These are phyloP conservation scores for Blomia tropicalis DNA, from an alignment of 2,888 invertebrate genomes.

Conservation along the genomic window DNA sequence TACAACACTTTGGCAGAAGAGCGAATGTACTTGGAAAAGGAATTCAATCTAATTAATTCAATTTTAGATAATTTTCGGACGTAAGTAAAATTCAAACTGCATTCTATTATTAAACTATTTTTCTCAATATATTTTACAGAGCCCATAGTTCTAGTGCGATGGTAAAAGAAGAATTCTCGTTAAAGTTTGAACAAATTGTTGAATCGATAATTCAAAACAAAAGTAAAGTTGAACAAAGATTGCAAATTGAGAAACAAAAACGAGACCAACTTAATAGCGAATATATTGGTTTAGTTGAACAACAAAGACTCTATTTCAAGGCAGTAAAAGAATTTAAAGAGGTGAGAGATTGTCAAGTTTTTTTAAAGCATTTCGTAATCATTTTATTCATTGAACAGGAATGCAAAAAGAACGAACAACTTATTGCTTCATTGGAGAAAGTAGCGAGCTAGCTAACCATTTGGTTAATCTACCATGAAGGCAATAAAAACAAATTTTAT, in stretches of 20 bases:
- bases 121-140: slow-evolving; percentile 38
- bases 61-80: slow-evolving; percentile 36
- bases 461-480: not conserved
- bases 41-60: slow-evolving; percentile 42
- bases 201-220: slow-evolving; percentile 74
- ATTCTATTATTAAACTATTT: not conserved
- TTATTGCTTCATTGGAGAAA: slow-evolving; percentile 15
- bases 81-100: slow-evolving; percentile 4
- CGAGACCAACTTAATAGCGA: slow-evolving; percentile 49
- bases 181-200: slow-evolving; percentile 74
- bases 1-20: slow-evolving; percentile 89
- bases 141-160: slow-evolving; percentile 58
- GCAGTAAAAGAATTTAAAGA: slow-evolving; percentile 59
- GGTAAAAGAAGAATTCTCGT: slow-evolving; percentile 70
- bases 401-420: slow-evolving; percentile 22
- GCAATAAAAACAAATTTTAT: not conserved
- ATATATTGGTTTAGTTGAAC: slow-evolving; percentile 43
- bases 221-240: slow-evolving; percentile 50
- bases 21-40: slow-evolving; percentile 78
- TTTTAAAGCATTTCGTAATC: not conserved
- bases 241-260: slow-evolving; percentile 50
- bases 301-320: slow-evolving; percentile 57
- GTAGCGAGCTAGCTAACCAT: not conserved
- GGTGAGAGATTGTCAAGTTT: slow-evolving; percentile 30
- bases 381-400: slow-evolving; percentile 11